These are phyloP conservation scores for Sebastes fasciatus DNA, from an alignment of 2,113 vertebrate species.

Conservation along the genomic window DNA sequence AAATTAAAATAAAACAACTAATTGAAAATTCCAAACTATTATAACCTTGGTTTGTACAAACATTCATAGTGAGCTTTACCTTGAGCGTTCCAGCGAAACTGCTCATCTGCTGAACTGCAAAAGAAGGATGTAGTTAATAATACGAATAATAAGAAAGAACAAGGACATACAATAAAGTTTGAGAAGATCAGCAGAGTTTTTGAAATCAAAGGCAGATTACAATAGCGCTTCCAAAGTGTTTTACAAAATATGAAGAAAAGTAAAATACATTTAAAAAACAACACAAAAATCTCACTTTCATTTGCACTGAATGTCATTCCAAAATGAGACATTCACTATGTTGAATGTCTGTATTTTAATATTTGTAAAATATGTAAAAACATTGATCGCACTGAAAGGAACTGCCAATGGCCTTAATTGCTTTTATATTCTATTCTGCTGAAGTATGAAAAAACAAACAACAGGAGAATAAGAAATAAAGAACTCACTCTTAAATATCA, in stretches of 20 bases:
- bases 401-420: neutral
- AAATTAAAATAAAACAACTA: too few relatives aligned
- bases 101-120: conserved; percentile 95
- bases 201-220: neutral
- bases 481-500: conserved; percentile 16
- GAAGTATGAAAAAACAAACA: neutral
- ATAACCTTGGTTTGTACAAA: neutral
- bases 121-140: conserved; percentile 59
- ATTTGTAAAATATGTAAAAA: neutral
- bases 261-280: neutral
- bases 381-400: neutral
- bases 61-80: conserved; percentile 81
- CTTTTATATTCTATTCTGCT: neutral
- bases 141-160: neutral
- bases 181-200: neutral
- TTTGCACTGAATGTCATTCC: conserved; percentile 1
- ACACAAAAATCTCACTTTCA: neutral
- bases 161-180: neutral
- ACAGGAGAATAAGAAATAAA: neutral
- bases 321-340: neutral
- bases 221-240: neutral
- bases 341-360: neutral
- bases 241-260: neutral
- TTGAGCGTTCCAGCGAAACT: conserved; percentile 97
- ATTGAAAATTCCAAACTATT: too few relatives aligned